A percentile compares a stretch with the other conserved stretches of the same genome.
These are phyloP conservation scores for Anser brachyrhynchus DNA, from an alignment of 2,113 vertebrate genomes.

Conservation along the genomic window DNA sequence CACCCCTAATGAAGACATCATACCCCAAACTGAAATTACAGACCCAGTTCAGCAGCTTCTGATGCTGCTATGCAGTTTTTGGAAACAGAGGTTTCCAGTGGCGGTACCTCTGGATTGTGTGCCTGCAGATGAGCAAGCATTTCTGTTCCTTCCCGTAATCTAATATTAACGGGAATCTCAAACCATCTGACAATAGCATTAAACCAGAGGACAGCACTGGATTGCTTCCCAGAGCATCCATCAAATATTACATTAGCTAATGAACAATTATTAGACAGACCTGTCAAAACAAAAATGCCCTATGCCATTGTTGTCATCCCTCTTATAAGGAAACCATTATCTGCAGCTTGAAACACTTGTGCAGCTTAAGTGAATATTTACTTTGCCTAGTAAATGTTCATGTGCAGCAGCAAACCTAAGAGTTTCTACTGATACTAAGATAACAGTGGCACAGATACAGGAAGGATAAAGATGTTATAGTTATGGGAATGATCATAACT, in stretches of 20 bases:
- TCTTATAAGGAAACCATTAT: slow-evolving; percentile 16
- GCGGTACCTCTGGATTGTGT: background rate
- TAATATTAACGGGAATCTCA: background rate
- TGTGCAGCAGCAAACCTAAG: background rate
- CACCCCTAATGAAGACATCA: background rate
- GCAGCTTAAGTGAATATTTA: background rate
- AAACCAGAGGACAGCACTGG: background rate
- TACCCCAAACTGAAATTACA: background rate
- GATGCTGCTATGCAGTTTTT: background rate
- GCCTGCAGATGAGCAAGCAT: background rate
- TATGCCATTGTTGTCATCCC: background rate
- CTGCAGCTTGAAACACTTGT: background rate
- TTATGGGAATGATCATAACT: background rate
- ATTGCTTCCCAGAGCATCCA: slow-evolving; percentile 32
- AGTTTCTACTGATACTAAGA: background rate
- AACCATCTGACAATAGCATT: slow-evolving; percentile 15
- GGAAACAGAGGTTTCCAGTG: background rate
- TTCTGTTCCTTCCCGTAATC: background rate
- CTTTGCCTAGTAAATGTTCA: background rate
- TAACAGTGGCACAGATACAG: background rate
- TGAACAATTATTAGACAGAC: slow-evolving; percentile 15
- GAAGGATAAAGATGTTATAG: background rate
- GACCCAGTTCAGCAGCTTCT: background rate
- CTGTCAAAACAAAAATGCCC: slow-evolving; percentile 45
- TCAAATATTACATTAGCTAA: slow-evolving; percentile 33